Conservation (phyloP, 2,888 invertebrate species). For the Elaeidobius kamerunicus region DNA sequence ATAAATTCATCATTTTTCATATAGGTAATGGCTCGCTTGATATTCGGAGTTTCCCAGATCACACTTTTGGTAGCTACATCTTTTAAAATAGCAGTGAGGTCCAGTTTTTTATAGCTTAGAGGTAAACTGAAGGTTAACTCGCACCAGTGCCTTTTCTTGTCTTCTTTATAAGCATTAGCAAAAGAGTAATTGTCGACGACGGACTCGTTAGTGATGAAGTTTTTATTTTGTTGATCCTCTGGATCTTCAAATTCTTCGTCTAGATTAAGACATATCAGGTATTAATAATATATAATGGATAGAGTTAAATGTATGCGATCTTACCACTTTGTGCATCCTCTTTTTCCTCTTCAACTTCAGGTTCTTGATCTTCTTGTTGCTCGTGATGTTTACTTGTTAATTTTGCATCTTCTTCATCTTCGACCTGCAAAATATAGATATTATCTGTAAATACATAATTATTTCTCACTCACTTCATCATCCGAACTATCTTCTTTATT, state of each 20-base stretch:
- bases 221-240: not conserved
- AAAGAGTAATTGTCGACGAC: slow-evolving; percentile 42
- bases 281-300: too few species aligned
- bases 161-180: slow-evolving; percentile 65
- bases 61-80: slow-evolving; percentile 69
- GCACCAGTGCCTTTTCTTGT: slow-evolving; percentile 79
- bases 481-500: slow-evolving; percentile 58
- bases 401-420: slow-evolving; percentile 56
- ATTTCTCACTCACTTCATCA: slow-evolving; percentile 54
- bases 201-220: slow-evolving; percentile 37
- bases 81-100: slow-evolving; percentile 71
- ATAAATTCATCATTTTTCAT: slow-evolving; percentile 60
- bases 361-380: slow-evolving; percentile 52
- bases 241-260: slow-evolving; percentile 9
- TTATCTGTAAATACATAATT: not conserved
- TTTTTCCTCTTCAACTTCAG: slow-evolving; percentile 51
- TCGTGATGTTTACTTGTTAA: slow-evolving; percentile 44
- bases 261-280: too few species aligned
- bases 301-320: slow-evolving; percentile 35
- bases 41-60: slow-evolving; percentile 74
- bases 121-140: slow-evolving; percentile 68
- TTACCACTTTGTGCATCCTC: slow-evolving; percentile 52
- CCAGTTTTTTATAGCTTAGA: slow-evolving; percentile 63
- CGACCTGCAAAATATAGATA: slow-evolving; percentile 35
- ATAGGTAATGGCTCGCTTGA: slow-evolving; percentile 82